A percentile compares a stretch with the other conserved stretches of the same genome.
phyloP scores from a whole-genome alignment of 2,888 invertebrate species.

The Nomada ruficornis region DNA sequence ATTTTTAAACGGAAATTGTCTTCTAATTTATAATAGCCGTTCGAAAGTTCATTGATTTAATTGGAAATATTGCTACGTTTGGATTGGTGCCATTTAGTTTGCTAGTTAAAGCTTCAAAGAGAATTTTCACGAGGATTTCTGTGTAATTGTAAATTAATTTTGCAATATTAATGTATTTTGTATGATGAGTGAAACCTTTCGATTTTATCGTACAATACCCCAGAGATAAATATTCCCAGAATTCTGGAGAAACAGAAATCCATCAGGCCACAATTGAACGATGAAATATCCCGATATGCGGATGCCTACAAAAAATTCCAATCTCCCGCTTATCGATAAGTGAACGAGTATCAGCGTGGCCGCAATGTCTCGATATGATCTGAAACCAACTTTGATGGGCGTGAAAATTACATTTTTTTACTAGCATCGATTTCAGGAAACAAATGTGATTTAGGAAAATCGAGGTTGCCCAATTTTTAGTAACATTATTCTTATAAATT shows the following conservation, averaged over 20 bases:
- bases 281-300: conserved; percentile 17
- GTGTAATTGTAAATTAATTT: too few relatives aligned
- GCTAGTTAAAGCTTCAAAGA: too few relatives aligned
- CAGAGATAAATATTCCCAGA: conserved; percentile 21
- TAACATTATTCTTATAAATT: too few relatives aligned
- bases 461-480: too few relatives aligned
- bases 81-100: too few relatives aligned
- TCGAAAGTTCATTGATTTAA: too few relatives aligned
- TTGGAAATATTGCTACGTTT: too few relatives aligned
- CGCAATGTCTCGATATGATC: conserved; percentile 11
- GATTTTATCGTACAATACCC: not conserved
- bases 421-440: not conserved
- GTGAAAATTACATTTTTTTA: not conserved
- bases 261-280: conserved; percentile 19
- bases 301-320: conserved; percentile 38
- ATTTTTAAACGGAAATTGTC: too few relatives aligned
- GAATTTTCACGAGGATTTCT: too few relatives aligned
- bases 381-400: not conserved
- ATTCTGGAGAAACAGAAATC: conserved; percentile 10
- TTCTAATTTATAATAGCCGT: too few relatives aligned
- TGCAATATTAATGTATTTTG: too few relatives aligned
- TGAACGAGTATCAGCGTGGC: conserved; percentile 12
- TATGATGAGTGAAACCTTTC: conserved; percentile 21
- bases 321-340: conserved; percentile 41
- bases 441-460: not conserved